Conservation (phyloP, 2,888 invertebrate species). For the Tenthredo notha region DNA sequence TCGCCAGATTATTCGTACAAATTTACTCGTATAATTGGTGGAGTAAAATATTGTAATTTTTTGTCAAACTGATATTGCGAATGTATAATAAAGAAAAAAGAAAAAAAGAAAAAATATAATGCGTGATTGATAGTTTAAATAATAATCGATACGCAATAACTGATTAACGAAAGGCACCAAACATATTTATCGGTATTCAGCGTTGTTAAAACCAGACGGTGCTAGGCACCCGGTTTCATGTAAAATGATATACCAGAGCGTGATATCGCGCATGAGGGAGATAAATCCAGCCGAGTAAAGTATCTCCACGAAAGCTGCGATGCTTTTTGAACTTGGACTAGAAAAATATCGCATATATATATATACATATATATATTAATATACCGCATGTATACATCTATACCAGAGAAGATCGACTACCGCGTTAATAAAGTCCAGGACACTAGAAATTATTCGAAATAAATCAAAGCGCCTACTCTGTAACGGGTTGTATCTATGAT, state of each 20-base stretch:
- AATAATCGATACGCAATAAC: not conserved
- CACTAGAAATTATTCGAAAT: conserved; percentile 47
- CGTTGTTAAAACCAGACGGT: conserved; percentile 43
- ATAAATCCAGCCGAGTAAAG: conserved; percentile 39
- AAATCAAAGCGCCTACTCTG: conserved; percentile 56
- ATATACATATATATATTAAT: not conserved
- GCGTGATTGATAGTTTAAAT: not conserved
- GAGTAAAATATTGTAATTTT: not conserved
- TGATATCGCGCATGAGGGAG: conserved; percentile 43
- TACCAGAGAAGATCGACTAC: not conserved
- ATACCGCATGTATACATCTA: not conserved
- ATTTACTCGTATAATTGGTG: not conserved
- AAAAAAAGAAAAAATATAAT: not conserved
- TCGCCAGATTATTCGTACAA: not conserved
- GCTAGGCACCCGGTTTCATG: conserved; percentile 46
- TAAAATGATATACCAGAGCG: conserved; percentile 48
- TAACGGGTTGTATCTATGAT: conserved; percentile 45
- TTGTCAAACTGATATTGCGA: not conserved
- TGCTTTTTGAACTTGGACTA: conserved; percentile 34
- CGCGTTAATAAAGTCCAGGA: conserved; percentile 56
- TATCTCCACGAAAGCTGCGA: not conserved
- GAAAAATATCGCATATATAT: conserved; percentile 1
- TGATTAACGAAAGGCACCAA: conserved; percentile 41
- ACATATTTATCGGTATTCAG: conserved; percentile 39
- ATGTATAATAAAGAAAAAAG: not conserved